Base-by-base conservation (phyloP, 2,113 vertebrate genomes). In the Uria aalge region DNA sequence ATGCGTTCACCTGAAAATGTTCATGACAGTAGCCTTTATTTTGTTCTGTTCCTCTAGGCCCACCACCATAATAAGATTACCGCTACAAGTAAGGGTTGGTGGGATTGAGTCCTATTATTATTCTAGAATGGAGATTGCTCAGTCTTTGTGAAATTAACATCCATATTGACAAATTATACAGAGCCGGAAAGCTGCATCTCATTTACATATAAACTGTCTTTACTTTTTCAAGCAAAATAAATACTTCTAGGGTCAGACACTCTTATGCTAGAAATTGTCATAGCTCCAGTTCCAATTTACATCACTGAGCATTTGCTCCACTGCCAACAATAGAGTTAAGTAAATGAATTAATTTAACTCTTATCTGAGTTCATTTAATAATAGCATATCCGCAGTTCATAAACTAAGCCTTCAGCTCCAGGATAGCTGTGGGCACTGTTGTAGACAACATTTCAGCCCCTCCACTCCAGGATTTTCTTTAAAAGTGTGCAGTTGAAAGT, bases 151-250 rank as follows among this genome's bases (percentile, higher is more conserved):
- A 97, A 96, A 96, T 94, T 91, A 95, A 80, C 86, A 79, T 77
- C 80, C 80, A n/a, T 87, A 72, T 69, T 95, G 80, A 85, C 77
- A 92, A 92, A 96, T 86, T 91, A 73, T 43, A 76, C 66, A 92
- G 62, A 92, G 62, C 77, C 81, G 74, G 69, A 82, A 94, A 91
- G 41, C 62, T 76, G 66, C 48, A 36, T 86, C 56, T 86, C 81
- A 92, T 95, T 95, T 96, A 68, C 79, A 91, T 95, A 68, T 71
- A 96, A 96, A 94, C 88, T n/a, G 18, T 90, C 76, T 92, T 94
- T 82, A 77, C 72, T 86, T 91, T 97, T 91, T 55, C 68, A 78
- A 94, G 55, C 53, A 85, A 94, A 91, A 85, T 77, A 91, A 92
- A 92, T 82, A 84, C 48, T 91, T 86, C 48, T 67, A 52, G 73